phyloP scores from a whole-genome alignment of 1,140 invertebrate genomes.

The Drosophila virilis region DNA sequence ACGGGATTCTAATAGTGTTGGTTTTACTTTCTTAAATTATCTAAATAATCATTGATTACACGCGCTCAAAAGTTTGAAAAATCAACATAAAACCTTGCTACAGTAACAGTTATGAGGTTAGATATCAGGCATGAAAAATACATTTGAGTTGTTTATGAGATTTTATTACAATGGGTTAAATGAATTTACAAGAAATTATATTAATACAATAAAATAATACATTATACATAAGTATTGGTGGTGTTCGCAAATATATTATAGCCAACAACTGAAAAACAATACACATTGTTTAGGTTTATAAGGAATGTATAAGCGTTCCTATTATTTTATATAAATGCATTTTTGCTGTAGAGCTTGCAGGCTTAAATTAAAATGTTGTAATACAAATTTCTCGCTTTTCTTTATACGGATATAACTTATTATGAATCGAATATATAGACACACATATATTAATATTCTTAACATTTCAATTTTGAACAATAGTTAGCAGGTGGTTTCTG shows the following conservation, averaged over 20 bases:
- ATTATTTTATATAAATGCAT: constrained; percentile 76
- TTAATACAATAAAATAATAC: constrained; percentile 65
- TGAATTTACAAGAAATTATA: constrained; percentile 73
- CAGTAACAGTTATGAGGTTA: too few species aligned
- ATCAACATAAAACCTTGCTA: too few species aligned
- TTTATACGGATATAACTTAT: constrained; percentile 56
- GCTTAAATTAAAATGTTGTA: constrained; percentile 55
- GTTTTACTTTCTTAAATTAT: too few species aligned
- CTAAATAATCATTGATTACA: too few species aligned
- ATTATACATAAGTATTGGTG: constrained; percentile 56
- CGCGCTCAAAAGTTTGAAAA: too few species aligned
- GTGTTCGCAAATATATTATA: constrained; percentile 68
- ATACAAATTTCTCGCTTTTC: constrained; percentile 53
- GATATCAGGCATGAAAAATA: too few species aligned
- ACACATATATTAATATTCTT: constrained; percentile 50
- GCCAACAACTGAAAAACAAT: constrained; percentile 61
- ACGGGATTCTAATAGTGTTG: too few species aligned
- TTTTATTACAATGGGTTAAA: constrained; percentile 72
- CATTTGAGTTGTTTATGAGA: constrained; percentile 47
- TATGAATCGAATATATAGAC: constrained; percentile 65
- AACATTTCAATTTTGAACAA: constrained; percentile 48
- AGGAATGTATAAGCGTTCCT: constrained; percentile 54
- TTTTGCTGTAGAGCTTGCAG: constrained; percentile 68
- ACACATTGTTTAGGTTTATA: constrained; percentile 25
- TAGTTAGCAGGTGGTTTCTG: constrained; percentile 79